Evolutionary conservation across 2,797 vertebrate genomes (phyloP), one percentile per base, ranked within the genome.

Genomic region (Brotula barbata): DNA sequence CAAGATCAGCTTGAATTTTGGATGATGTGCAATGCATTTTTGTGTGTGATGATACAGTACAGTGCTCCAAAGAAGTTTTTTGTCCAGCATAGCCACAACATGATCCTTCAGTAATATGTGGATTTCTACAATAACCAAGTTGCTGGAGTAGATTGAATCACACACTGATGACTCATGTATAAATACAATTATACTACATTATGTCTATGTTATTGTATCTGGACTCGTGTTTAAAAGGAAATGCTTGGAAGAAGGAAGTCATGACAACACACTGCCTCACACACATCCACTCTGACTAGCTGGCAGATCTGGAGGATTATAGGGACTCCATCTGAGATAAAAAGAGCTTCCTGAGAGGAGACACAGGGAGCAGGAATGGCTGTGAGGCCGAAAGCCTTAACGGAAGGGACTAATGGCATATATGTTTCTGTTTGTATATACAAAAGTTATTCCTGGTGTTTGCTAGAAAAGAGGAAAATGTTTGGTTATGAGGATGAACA

Each of bases 391-490:
- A 44, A 64, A 66, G 56, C 12, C 63, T 59, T 44, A 22, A 39
- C 9, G 1, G 42, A 57, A 54, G 64, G 14, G 69, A 33, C 22
- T 44, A 42, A 28, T 53, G 49, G 75, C 75, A 71, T 81, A 73
- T 51, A 66, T 62, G 77, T 68, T 75, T 84, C 75, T 85, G 74
- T 87, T 88, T 87, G 71, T 76, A 56, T 81, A 62, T 78, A 70
- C 71, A 65, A 66, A 74, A 68, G 44, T 61, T 80, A 81, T 88
- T 87, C 84, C 72, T 16, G 64, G 57, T 73, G 77, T 59, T 84
- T 78, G 71, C 58, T 68, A 76, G 71, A 80, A 82, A 74, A 82
- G 66, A 69, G 62, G 70, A 71, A 75, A 34, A 44, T 66, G 55
- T 63, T 80, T 63, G 69, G 41, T 44, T 13, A 3, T 9, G 8